Conservation (phyloP, 2,113 vertebrate species). For the Trachemys scripta region DNA sequence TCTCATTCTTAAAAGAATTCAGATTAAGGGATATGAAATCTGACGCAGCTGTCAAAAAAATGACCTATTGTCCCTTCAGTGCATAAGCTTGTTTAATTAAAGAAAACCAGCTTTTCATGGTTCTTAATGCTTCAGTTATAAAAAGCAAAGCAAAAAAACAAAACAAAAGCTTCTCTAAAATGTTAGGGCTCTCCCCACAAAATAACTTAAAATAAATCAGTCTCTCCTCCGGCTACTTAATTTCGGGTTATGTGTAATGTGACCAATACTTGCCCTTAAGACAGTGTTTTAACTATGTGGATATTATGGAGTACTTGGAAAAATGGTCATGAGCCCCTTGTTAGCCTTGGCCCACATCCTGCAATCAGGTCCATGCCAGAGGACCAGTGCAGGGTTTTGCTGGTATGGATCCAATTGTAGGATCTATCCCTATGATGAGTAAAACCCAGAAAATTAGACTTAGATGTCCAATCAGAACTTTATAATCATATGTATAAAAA, state of each 20-base stretch:
- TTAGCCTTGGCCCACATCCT: not conserved
- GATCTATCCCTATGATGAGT: not conserved
- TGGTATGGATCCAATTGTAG: not conserved
- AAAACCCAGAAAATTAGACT: not conserved
- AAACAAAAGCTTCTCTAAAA: not conserved
- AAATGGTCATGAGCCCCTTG: not conserved
- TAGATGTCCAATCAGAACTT: not conserved
- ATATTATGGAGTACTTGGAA: not conserved
- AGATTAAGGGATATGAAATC: not conserved
- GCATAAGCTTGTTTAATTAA: not conserved
- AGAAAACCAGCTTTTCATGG: not conserved
- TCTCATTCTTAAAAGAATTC: not conserved
- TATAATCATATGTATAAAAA: not conserved
- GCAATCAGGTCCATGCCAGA: not conserved
- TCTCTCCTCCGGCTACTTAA: not conserved
- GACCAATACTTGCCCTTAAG: not conserved
- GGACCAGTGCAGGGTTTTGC: not conserved
- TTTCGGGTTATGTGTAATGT: not conserved
- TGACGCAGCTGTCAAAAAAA: not conserved
- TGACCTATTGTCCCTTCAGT: not conserved
- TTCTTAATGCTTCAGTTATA: not conserved
- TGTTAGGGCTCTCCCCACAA: not conserved
- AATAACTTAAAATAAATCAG: not conserved
- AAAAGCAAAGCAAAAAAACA: not conserved
- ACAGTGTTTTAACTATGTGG: not conserved